phyloP scores from a whole-genome alignment of 2,113 vertebrate species.

The Dicentrarchus labrax region DNA sequence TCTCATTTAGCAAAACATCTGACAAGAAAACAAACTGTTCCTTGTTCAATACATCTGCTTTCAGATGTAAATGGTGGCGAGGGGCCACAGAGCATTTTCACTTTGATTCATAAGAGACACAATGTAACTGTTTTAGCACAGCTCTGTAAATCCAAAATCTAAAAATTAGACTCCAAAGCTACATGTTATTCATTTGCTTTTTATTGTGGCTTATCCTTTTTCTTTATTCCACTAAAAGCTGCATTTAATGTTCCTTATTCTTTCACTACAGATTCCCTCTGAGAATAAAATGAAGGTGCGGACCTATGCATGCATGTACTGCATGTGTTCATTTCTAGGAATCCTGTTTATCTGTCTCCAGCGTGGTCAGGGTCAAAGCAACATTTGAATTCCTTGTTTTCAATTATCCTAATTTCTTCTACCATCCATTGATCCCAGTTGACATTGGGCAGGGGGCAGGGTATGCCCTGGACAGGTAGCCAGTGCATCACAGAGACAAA shows the following conservation, averaged over 20 bases:
- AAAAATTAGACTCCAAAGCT: background rate
- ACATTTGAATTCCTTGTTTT: background rate
- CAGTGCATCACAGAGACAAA: too few relatives aligned
- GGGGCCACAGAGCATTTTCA: background rate
- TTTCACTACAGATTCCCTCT: background rate
- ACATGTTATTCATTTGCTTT: background rate
- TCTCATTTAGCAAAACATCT: constrained; percentile 18
- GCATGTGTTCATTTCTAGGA: background rate
- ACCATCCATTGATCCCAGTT: too few relatives aligned
- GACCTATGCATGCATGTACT: background rate
- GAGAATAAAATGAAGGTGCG: background rate
- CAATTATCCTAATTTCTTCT: too few relatives aligned
- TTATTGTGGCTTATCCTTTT: background rate
- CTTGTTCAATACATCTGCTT: background rate
- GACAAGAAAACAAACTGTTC: background rate
- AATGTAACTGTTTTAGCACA: background rate
- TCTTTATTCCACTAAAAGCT: background rate
- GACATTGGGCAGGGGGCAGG: too few relatives aligned
- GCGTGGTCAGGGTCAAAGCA: background rate
- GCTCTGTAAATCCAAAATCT: constrained; percentile 4
- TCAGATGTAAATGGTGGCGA: background rate
- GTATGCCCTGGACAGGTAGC: too few relatives aligned
- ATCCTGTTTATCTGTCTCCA: background rate
- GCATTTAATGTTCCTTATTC: background rate
- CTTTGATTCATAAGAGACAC: background rate